Evolutionary conservation across 2,888 invertebrate genomes (phyloP).

Genomic region (Pelosia muscerda): DNA sequence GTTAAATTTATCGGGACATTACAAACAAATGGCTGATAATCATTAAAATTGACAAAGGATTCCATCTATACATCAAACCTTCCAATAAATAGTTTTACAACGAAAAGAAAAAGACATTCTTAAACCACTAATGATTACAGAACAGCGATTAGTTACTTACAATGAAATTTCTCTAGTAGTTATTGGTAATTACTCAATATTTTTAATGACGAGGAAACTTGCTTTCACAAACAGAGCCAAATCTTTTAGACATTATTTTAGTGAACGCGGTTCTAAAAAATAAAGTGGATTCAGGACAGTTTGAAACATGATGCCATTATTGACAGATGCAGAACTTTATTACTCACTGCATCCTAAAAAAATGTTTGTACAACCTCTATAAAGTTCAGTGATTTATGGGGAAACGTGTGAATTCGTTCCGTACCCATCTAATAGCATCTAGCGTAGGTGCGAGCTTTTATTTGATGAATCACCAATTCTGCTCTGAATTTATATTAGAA

Average conservation of each 20-base stretch:
- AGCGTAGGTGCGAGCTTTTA: slow-evolving; percentile 58
- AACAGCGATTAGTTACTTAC: neutral
- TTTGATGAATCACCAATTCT: slow-evolving; percentile 60
- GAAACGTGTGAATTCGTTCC: slow-evolving; percentile 47
- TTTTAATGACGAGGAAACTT: neutral
- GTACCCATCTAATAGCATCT: slow-evolving; percentile 37
- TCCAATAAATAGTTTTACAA: neutral
- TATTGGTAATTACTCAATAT: neutral
- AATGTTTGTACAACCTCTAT: slow-evolving; percentile 64
- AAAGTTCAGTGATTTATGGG: slow-evolving; percentile 62
- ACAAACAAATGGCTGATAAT: no score
- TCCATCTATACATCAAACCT: neutral
- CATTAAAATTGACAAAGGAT: no score
- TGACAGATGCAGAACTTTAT: slow-evolving; percentile 42
- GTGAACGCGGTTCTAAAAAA: slow-evolving; percentile 22
- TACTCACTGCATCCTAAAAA: slow-evolving; percentile 54
- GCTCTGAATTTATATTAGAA: slow-evolving; percentile 56
- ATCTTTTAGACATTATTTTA: neutral
- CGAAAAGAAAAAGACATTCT: no score
- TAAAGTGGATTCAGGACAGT: slow-evolving; percentile 28
- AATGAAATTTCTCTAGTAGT: neutral
- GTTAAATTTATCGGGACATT: no score
- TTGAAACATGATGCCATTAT: slow-evolving; percentile 37
- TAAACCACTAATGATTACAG: neutral
- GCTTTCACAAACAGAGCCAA: neutral